Evolutionary conservation across 2,888 invertebrate genomes (phyloP).

Genomic region (Tenodera sinensis): DNA sequence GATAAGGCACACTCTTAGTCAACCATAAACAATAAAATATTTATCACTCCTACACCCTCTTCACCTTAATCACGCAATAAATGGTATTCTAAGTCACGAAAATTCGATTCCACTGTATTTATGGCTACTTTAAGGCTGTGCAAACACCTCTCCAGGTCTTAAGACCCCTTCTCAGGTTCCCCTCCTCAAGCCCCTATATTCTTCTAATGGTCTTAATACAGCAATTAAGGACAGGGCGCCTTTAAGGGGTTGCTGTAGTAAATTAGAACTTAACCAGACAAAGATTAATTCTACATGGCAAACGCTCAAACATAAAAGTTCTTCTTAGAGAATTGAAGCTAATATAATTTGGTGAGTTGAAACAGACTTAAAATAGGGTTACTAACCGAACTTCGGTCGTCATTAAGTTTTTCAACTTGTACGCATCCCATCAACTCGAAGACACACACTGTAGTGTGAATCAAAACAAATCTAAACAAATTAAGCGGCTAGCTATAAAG

Average conservation of each 20-base stretch:
- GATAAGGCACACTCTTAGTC: neutral
- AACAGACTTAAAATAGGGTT: no score
- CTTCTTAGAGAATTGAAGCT: no score
- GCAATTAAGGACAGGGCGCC: neutral
- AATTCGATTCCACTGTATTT: neutral
- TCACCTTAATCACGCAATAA: neutral
- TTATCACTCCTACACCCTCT: neutral
- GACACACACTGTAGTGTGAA: no score
- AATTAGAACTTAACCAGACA: neutral
- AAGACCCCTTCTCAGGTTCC: neutral
- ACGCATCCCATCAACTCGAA: no score
- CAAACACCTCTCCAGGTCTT: neutral
- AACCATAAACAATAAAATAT: neutral
- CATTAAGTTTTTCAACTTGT: no score
- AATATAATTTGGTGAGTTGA: no score
- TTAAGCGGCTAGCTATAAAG: no score
- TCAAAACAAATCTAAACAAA: no score
- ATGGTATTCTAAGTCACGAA: slow-evolving; percentile 2
- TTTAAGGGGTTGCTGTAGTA: neutral
- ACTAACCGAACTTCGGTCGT: no score
- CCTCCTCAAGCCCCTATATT: neutral
- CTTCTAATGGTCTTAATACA: neutral
- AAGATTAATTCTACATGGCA: no score
- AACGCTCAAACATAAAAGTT: no score
- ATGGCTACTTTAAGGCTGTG: neutral